These are phyloP conservation scores for Ophion slaviceki DNA, from an alignment of 2,888 invertebrate species.

Conservation along the genomic window DNA sequence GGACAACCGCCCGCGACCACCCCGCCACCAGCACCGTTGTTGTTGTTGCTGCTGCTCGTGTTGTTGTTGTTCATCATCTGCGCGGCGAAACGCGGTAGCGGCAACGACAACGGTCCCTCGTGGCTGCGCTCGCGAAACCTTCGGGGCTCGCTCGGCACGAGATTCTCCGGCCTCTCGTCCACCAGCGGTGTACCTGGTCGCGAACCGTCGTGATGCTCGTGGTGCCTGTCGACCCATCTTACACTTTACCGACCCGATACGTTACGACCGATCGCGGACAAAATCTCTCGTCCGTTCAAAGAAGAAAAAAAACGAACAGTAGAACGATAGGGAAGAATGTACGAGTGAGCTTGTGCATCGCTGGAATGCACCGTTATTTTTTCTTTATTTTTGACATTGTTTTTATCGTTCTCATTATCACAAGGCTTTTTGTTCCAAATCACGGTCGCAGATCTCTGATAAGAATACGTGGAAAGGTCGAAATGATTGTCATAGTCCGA, in stretches of 20 bases:
- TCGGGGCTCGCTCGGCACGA: constrained; percentile 90
- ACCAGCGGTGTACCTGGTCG: constrained; percentile 94
- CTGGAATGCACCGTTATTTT: too few relatives aligned
- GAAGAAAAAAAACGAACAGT: constrained; percentile 29
- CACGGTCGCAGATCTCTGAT: too few relatives aligned
- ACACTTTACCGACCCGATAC: not conserved
- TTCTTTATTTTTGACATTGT: too few relatives aligned
- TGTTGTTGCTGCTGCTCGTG: constrained; percentile 74
- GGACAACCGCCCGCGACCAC: constrained; percentile 69
- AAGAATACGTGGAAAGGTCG: too few relatives aligned
- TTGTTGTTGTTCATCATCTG: constrained; percentile 85
- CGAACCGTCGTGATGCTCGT: constrained; percentile 87
- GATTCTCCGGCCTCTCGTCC: constrained; percentile 91
- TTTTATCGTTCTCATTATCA: too few relatives aligned
- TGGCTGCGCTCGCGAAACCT: constrained; percentile 87
- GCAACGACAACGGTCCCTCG: constrained; percentile 91
- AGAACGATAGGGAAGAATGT: too few relatives aligned
- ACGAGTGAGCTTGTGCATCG: too few relatives aligned
- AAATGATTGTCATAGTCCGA: too few relatives aligned
- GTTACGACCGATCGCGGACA: not conserved
- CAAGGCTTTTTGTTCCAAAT: too few relatives aligned
- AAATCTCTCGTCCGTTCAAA: not conserved
- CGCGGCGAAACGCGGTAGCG: constrained; percentile 94
- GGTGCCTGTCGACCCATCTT: constrained; percentile 79
- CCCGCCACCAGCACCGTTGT: constrained; percentile 69